Evolutionary conservation across 1,140 invertebrate genomes (phyloP).

Genomic region (Ostrea edulis): DNA sequence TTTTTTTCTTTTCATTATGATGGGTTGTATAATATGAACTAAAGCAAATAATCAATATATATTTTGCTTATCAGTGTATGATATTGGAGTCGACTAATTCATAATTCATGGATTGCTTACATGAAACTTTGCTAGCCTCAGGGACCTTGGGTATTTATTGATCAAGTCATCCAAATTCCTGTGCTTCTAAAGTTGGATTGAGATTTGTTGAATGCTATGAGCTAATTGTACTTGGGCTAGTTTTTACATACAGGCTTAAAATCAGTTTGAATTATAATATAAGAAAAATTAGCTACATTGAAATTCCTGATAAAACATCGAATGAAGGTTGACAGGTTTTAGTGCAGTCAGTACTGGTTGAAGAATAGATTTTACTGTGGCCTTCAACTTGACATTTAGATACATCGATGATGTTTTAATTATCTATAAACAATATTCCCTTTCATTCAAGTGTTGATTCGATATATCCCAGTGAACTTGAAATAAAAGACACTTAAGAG

Average conservation of each 20-base stretch:
- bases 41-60: neutral
- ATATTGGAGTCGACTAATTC: neutral
- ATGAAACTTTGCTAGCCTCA: neutral
- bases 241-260: neutral
- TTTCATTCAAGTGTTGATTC: too few relatives aligned
- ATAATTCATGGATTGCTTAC: conserved; percentile 11
- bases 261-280: conserved; percentile 25
- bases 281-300: conserved; percentile 15
- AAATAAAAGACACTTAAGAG: too few relatives aligned
- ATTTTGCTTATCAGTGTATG: neutral
- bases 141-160: neutral
- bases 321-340: conserved; percentile 7
- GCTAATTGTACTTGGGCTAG: conserved; percentile 29
- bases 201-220: neutral
- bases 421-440: too few relatives aligned
- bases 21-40: neutral
- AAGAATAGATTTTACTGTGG: neutral
- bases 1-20: neutral
- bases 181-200: neutral
- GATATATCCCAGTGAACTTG: too few relatives aligned
- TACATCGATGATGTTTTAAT: too few relatives aligned
- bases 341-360: neutral
- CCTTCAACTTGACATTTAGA: too few relatives aligned
- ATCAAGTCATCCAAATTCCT: neutral
- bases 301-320: neutral